These are phyloP conservation scores for Gymnocephalus cernua DNA, from an alignment of 2,113 vertebrate genomes.

Conservation along the genomic window DNA sequence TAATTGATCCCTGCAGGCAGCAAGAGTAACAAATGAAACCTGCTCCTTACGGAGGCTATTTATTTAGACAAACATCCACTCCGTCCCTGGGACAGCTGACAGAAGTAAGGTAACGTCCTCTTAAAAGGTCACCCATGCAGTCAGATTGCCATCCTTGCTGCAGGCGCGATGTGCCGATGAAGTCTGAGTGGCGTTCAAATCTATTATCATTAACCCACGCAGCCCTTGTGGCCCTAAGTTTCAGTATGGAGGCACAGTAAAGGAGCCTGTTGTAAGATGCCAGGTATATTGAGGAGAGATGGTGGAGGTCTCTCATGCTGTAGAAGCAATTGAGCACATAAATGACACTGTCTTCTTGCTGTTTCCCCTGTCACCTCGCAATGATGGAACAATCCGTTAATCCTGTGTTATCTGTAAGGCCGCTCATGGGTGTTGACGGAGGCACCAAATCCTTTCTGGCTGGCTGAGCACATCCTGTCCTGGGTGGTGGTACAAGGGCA, in stretches of 20 bases:
- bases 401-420: constrained; percentile 78
- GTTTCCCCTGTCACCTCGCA: constrained; percentile 74
- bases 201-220: constrained; percentile 62
- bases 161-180: constrained; percentile 39
- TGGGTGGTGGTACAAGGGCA: constrained; percentile 66
- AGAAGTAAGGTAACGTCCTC: constrained; percentile 38
- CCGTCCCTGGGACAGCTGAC: constrained; percentile 39
- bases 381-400: constrained; percentile 82
- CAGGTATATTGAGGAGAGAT: constrained; percentile 19
- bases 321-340: constrained; percentile 78
- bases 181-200: constrained; percentile 52
- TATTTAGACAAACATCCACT: constrained; percentile 65
- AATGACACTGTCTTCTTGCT: constrained; percentile 70
- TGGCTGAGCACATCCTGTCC: constrained; percentile 73
- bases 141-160: constrained; percentile 39
- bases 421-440: constrained; percentile 79
- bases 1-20: constrained; percentile 70
- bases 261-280: constrained; percentile 20
- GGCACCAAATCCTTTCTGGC: constrained; percentile 74
- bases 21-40: constrained; percentile 75
- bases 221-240: constrained; percentile 34
- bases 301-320: constrained; percentile 45
- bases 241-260: background rate
- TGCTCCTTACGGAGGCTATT: constrained; percentile 53
- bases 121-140: constrained; percentile 70